Base-by-base conservation (phyloP, 2,888 invertebrate genomes). In the Stomorhina lunata region DNA sequence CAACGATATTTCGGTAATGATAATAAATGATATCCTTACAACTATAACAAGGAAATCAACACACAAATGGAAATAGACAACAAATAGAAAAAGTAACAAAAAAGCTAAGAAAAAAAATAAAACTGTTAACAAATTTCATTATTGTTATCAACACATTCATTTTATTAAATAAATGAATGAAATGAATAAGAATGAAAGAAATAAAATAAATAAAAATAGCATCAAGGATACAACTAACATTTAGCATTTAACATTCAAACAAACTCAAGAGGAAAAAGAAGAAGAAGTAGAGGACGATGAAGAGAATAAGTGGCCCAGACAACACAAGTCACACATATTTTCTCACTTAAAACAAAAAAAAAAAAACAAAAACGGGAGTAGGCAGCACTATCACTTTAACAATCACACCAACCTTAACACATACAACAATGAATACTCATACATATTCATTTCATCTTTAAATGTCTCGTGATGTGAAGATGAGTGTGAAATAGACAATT, bases 51-150 rank as follows among this genome's bases (percentile, higher is more conserved):
- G 5, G 0, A 32, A 17, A 50, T 6, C 12, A 20, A 50, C 17
- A 50, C 10, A 55, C n/a, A 48, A 50, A 25, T 17, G 10, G 40
- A 25, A 25, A 34, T 27, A 2, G 20, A 15, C 25, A 34, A 22
- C 9, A 48, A 29, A 48, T 27, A 63, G 7, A 45, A 45, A 59
- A 34, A 9, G 15, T 15, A 45, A 32, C 15, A 34, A 61, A 40
- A 34, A 4, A 40, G 5, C 20, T 6, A 1, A 20, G 20, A 20
- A 34, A 17, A 15, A 32, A 32, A 29, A 45, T 9, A 3, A 50
- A 45, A 81, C 61, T 66, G 78, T 71, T 79, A 75, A 79, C 69
- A 71, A 79, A 82, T 78, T 78, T 77, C 65, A 78, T 82, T 82
- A 75, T 59, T 78, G 65, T 71, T 82, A 71, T 75, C 75, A 82